Evolutionary conservation across 2,797 vertebrate species (phyloP).

Genomic region (Austrolebias charrua): DNA sequence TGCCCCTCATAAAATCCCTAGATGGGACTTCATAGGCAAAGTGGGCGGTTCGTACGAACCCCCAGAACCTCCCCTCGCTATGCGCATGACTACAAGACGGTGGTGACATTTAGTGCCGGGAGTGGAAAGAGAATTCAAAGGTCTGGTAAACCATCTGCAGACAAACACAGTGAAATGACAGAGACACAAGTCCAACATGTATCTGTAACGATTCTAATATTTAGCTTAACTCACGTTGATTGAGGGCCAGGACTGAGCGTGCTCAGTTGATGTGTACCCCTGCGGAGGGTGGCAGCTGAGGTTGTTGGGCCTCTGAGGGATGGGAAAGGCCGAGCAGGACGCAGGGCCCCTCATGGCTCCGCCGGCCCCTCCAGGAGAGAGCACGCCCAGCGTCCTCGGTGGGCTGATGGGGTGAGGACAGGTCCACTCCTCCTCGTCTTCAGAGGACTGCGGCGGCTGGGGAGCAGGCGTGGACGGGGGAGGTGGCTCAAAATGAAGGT

Average conservation of each 20-base stretch:
- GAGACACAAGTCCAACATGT: background rate
- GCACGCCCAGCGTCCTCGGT: conserved; percentile 77
- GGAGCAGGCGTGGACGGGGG: conserved; percentile 76
- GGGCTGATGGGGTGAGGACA: conserved; percentile 88
- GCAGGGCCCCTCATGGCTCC: conserved; percentile 88
- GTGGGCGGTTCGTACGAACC: too few species aligned
- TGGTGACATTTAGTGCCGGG: conserved; percentile 14
- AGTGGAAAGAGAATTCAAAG: background rate
- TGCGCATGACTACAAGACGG: conserved; percentile 1
- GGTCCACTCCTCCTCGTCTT: conserved; percentile 95
- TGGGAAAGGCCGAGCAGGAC: conserved; percentile 91
- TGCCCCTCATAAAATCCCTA: too few species aligned
- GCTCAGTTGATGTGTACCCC: conserved; percentile 88
- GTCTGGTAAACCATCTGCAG: conserved; percentile 1
- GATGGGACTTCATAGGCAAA: too few species aligned
- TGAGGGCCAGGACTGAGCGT: conserved; percentile 98
- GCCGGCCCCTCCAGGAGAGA: conserved; percentile 71
- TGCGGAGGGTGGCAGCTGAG: conserved; percentile 81
- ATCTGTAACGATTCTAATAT: background rate
- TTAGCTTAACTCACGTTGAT: conserved; percentile 87
- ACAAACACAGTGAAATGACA: background rate
- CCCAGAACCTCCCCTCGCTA: too few species aligned
- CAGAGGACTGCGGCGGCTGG: conserved; percentile 85
- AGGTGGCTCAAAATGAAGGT: conserved; percentile 88
- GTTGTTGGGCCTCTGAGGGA: conserved; percentile 82